Evolutionary conservation across 1,140 invertebrate species (phyloP).

Genomic region (Drosophila jambulina): DNA sequence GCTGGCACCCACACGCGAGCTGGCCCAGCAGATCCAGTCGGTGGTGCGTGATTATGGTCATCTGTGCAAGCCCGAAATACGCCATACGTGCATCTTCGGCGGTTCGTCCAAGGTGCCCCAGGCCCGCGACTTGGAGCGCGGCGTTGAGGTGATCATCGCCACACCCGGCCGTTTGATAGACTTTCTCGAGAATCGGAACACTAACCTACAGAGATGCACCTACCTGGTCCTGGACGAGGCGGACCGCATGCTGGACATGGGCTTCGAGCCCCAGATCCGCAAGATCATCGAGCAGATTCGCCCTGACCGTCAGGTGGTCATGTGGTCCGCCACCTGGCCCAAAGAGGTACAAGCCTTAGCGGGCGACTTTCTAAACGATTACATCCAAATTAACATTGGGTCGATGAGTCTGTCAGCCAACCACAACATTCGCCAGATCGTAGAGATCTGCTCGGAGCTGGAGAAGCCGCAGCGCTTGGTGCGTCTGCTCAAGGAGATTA

Average conservation of each 20-base stretch:
- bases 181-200: constrained; percentile 96
- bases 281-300: constrained; percentile 98
- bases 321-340: constrained; percentile 99
- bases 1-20: constrained; percentile 97
- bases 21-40: constrained; percentile 98
- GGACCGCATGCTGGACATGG: constrained; percentile 96
- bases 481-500: constrained; percentile 93
- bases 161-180: constrained; percentile 99
- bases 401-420: constrained; percentile 97
- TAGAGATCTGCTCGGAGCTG: constrained; percentile 96
- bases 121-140: constrained; percentile 95
- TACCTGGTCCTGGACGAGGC: constrained; percentile 99
- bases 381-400: constrained; percentile 97
- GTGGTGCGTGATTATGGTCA: constrained; percentile 96
- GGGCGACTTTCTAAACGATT: constrained; percentile 97
- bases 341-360: constrained; percentile 98
- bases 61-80: constrained; percentile 89
- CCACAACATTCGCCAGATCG: constrained; percentile 98
- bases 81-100: constrained; percentile 98
- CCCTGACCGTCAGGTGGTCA: constrained; percentile 97
- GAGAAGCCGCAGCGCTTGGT: constrained; percentile 94
- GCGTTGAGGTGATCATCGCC: constrained; percentile 96
- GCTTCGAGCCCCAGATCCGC: constrained; percentile 99
- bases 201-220: constrained; percentile 95
- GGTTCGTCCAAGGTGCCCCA: constrained; percentile 98